Conservation (phyloP, 2,888 invertebrate species). For the Tanypteryx hageni region DNA sequence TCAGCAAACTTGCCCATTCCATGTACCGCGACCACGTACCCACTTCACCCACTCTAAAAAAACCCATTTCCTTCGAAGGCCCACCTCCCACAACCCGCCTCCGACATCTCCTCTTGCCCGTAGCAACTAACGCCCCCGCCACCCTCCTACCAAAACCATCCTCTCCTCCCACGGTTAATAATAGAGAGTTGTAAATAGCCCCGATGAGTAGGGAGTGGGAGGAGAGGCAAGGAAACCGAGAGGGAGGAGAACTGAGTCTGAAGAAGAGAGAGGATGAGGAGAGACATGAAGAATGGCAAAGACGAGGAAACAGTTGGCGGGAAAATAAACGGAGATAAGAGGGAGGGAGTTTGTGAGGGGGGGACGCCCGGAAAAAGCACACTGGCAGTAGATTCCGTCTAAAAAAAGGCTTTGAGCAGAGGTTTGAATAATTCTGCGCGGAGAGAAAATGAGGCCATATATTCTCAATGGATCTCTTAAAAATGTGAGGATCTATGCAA, state of each 20-base stretch:
- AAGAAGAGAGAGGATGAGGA: neutral
- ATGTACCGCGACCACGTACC: neutral
- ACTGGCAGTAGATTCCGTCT: neutral
- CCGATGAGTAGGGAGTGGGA: conserved; percentile 18
- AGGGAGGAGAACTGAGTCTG: neutral
- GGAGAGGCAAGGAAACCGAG: neutral
- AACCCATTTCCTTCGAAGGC: no score
- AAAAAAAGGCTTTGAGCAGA: neutral
- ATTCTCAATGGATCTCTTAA: neutral
- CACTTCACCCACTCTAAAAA: no score
- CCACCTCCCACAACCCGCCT: neutral
- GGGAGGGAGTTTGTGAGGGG: neutral
- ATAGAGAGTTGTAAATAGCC: conserved; percentile 57
- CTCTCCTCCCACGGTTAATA: conserved; percentile 51
- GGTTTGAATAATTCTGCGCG: neutral
- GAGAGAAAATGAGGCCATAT: neutral
- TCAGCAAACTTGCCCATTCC: neutral
- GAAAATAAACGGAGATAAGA: neutral
- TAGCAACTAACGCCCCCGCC: conserved; percentile 16
- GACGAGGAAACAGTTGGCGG: neutral
- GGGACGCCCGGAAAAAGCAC: neutral
- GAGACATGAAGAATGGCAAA: neutral
- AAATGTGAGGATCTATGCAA: neutral
- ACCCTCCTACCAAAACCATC: neutral
- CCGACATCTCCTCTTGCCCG: neutral